Conservation (phyloP, 2,113 vertebrate genomes). For the Anser brachyrhynchus region DNA sequence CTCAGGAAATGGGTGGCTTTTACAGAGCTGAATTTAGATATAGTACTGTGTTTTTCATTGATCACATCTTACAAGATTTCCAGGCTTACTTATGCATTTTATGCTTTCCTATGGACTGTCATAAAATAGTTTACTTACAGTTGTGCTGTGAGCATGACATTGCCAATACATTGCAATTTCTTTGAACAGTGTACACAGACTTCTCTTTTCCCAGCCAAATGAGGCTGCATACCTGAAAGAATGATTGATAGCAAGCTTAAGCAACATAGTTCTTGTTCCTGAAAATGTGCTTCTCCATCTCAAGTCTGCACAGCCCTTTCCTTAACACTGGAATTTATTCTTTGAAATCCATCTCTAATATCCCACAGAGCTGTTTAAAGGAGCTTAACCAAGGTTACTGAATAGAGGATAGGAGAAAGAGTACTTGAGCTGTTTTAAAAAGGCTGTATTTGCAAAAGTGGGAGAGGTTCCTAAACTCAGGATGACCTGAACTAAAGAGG, state of each 20-base stretch:
- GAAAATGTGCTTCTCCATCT: neutral
- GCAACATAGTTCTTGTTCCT: neutral
- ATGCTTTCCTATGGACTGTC: neutral
- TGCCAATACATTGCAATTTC: neutral
- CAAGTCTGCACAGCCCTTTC: neutral
- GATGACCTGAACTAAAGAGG: neutral
- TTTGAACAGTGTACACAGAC: neutral
- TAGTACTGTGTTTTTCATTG: neutral
- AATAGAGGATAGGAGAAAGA: neutral
- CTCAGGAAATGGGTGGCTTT: neutral
- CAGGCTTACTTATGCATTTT: constrained; percentile 2
- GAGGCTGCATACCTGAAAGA: neutral
- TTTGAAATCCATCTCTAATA: neutral
- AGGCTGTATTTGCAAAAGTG: neutral
- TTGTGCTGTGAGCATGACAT: neutral
- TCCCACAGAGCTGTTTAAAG: neutral
- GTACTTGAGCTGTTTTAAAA: neutral
- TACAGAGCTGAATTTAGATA: neutral
- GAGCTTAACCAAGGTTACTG: neutral
- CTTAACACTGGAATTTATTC: neutral
- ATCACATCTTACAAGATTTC: neutral
- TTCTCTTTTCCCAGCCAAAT: neutral
- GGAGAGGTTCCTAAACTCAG: neutral
- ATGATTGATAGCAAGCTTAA: neutral
- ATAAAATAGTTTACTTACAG: neutral